phyloP scores from a whole-genome alignment of 2,888 invertebrate species.

The Sinopyrophorus schimmeli region DNA sequence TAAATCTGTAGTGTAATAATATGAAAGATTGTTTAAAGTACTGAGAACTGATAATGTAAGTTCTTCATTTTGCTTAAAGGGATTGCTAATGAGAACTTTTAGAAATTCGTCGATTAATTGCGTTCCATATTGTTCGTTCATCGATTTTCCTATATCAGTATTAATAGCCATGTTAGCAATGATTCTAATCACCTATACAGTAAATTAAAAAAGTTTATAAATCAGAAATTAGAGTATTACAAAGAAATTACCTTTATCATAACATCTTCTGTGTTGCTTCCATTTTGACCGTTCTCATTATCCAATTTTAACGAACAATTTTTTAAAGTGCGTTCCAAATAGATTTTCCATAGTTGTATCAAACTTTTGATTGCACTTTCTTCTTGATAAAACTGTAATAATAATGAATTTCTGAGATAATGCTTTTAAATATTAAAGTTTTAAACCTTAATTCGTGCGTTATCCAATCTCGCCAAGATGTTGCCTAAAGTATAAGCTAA shows the following conservation, averaged over 20 bases:
- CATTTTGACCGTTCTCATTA: slow-evolving; percentile 48
- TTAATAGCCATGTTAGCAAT: slow-evolving; percentile 83
- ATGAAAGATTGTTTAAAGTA: slow-evolving; percentile 84
- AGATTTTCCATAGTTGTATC: slow-evolving; percentile 58
- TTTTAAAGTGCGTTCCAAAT: slow-evolving; percentile 57
- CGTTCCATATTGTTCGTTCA: slow-evolving; percentile 57
- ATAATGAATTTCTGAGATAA: not conserved
- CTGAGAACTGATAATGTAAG: slow-evolving; percentile 77
- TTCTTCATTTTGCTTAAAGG: slow-evolving; percentile 67
- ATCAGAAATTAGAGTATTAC: slow-evolving; percentile 1
- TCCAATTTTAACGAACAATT: slow-evolving; percentile 51
- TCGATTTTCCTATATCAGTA: slow-evolving; percentile 70
- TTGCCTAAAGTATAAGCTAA: slow-evolving; percentile 84
- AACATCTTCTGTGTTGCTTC: slow-evolving; percentile 66
- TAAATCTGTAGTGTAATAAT: slow-evolving; percentile 62
- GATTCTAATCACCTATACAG: slow-evolving; percentile 71
- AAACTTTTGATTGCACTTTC: slow-evolving; percentile 60
- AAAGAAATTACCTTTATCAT: slow-evolving; percentile 69
- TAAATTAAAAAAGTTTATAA: slow-evolving; percentile 6
- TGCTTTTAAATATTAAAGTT: too few relatives aligned
- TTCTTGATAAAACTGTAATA: slow-evolving; percentile 60
- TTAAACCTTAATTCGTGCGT: slow-evolving; percentile 66
- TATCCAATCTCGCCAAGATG: slow-evolving; percentile 77
- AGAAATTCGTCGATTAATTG: slow-evolving; percentile 53
- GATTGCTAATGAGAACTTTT: slow-evolving; percentile 55